phyloP scores from a whole-genome alignment of 1,140 invertebrate genomes.

The Tetragnatha versicolor region DNA sequence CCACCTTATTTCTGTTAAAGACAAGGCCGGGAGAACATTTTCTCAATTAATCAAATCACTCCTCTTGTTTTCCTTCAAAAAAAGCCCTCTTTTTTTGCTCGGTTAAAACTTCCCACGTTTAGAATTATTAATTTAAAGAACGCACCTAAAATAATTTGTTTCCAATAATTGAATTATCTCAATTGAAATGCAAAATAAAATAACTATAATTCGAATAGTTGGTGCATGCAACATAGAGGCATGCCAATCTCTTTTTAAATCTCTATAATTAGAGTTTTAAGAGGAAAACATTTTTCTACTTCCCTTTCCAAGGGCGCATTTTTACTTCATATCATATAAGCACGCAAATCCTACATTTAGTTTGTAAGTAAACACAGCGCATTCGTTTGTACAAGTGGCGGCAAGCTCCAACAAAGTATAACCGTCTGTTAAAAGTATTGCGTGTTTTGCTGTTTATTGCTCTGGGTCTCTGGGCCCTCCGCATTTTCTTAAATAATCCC shows the following conservation, averaged over 20 bases:
- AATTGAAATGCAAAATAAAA: slow-evolving; percentile 24
- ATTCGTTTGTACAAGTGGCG: slow-evolving; percentile 2
- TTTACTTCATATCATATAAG: slow-evolving; percentile 40
- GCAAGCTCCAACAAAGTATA: background rate
- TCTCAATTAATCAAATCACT: slow-evolving; percentile 35
- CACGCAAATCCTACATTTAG: slow-evolving; percentile 49
- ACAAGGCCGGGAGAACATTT: background rate
- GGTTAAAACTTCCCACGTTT: background rate
- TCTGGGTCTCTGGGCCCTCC: background rate
- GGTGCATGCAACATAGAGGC: background rate
- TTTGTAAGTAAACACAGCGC: slow-evolving; percentile 14
- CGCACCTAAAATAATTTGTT: background rate
- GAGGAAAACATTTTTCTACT: background rate
- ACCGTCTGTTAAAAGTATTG: slow-evolving; percentile 20
- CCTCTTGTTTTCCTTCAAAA: background rate
- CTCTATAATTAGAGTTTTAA: slow-evolving; percentile 39
- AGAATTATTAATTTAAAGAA: slow-evolving; percentile 26
- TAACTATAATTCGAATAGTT: slow-evolving; percentile 26
- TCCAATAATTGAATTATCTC: slow-evolving; percentile 29
- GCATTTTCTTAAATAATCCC: slow-evolving; percentile 40
- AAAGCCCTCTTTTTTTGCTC: slow-evolving; percentile 1
- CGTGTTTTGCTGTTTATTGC: slow-evolving; percentile 33
- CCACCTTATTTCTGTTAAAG: slow-evolving; percentile 3
- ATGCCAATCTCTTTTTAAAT: slow-evolving; percentile 26
- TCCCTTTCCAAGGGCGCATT: background rate